These are phyloP conservation scores for Hyla sarda DNA, from an alignment of 2,113 vertebrate genomes.

Conservation along the genomic window DNA sequence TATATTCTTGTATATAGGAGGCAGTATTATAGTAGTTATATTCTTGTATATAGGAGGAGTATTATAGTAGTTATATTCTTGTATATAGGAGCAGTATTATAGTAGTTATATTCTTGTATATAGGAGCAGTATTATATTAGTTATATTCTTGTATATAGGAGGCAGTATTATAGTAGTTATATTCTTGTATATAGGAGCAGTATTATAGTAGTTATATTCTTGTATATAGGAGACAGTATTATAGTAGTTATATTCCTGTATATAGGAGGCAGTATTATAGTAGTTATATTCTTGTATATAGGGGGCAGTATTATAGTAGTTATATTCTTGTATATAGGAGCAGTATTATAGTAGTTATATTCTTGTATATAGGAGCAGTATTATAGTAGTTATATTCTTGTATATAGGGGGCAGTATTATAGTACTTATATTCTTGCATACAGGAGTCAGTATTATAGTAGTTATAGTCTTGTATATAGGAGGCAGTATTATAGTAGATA, in stretches of 20 bases:
- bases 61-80: conserved; percentile 21
- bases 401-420: neutral
- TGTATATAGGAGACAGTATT: too few species aligned
- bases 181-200: too few species aligned
- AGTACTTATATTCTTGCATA: conserved; percentile 6
- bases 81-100: neutral
- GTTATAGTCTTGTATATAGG: too few species aligned
- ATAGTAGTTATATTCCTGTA: too few species aligned
- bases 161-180: neutral
- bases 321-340: too few species aligned
- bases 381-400: conserved; percentile 14
- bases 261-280: neutral
- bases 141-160: conserved; percentile 5
- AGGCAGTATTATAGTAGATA: too few species aligned
- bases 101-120: conserved; percentile 8
- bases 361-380: neutral
- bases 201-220: too few species aligned
- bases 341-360: conserved; percentile 21
- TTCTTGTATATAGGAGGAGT: conserved; percentile 2
- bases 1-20: conserved; percentile 4
- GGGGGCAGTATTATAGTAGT: too few species aligned
- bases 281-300: too few species aligned
- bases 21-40: conserved; percentile 11
- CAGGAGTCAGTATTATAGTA: neutral
- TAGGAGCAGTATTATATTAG: conserved; percentile 6